Conservation (phyloP, 2,797 vertebrate genomes). For the Pristis pectinata region DNA sequence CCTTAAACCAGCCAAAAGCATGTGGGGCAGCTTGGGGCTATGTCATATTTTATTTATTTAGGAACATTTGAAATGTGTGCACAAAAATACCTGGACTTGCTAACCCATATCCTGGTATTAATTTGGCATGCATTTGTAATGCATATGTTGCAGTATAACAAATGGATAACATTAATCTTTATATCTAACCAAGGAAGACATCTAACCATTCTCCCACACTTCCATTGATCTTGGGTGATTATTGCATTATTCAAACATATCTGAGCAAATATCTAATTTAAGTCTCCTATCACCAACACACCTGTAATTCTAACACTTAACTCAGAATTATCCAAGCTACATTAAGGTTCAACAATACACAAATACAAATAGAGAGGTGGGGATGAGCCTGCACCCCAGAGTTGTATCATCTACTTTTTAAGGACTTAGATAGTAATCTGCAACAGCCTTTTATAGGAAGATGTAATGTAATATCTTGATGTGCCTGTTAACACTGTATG, state of each 20-base stretch:
- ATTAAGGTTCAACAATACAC: background rate
- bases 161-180: background rate
- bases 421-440: too few relatives aligned
- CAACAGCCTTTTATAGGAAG: too few relatives aligned
- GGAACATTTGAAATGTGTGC: background rate
- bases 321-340: background rate
- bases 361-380: background rate
- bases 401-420: too few relatives aligned
- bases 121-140: background rate
- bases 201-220: background rate
- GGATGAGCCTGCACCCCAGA: too few relatives aligned
- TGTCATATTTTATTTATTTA: background rate
- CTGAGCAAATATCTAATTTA: background rate
- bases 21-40: background rate
- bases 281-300: background rate
- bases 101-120: background rate
- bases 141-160: background rate
- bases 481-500: too few relatives aligned
- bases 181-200: background rate
- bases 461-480: too few relatives aligned
- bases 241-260: background rate
- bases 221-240: background rate
- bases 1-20: background rate
- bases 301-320: background rate
- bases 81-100: background rate